Evolutionary conservation across 2,888 invertebrate genomes (phyloP).

Genomic region (Boloria selene): DNA sequence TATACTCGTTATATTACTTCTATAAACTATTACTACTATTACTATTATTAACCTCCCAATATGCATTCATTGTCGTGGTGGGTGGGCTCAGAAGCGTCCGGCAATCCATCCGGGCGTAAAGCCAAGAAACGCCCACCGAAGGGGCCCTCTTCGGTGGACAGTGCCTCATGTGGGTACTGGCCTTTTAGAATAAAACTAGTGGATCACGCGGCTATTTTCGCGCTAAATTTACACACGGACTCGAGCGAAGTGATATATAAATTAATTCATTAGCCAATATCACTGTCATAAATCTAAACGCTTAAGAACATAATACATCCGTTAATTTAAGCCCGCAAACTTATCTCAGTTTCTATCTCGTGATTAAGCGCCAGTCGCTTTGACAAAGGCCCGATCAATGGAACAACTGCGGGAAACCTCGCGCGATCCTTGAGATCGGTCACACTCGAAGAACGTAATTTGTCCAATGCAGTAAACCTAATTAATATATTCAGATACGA

Average conservation of each 20-base stretch:
- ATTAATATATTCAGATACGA: constrained; percentile 34
- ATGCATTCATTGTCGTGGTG: too few relatives aligned
- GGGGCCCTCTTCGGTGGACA: too few relatives aligned
- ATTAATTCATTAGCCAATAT: not conserved
- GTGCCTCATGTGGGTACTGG: too few relatives aligned
- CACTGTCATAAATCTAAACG: not conserved
- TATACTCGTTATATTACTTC: too few relatives aligned
- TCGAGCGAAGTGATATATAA: not conserved
- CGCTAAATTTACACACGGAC: too few relatives aligned
- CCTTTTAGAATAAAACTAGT: too few relatives aligned
- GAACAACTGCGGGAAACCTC: constrained; percentile 40
- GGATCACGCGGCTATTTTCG: too few relatives aligned
- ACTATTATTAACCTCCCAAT: too few relatives aligned
- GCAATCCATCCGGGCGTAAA: too few relatives aligned
- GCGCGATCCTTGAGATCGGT: constrained; percentile 41
- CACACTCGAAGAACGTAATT: constrained; percentile 40
- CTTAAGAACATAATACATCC: constrained; percentile 6
- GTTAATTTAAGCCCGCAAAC: constrained; percentile 22
- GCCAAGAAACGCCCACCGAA: too few relatives aligned
- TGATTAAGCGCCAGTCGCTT: constrained; percentile 31
- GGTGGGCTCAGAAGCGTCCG: too few relatives aligned
- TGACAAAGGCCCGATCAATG: constrained; percentile 38
- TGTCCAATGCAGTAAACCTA: constrained; percentile 35
- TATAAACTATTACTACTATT: too few relatives aligned
- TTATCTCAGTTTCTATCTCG: constrained; percentile 20